Base-by-base conservation (phyloP, 2,797 vertebrate genomes). In the Alectoris magna region DNA sequence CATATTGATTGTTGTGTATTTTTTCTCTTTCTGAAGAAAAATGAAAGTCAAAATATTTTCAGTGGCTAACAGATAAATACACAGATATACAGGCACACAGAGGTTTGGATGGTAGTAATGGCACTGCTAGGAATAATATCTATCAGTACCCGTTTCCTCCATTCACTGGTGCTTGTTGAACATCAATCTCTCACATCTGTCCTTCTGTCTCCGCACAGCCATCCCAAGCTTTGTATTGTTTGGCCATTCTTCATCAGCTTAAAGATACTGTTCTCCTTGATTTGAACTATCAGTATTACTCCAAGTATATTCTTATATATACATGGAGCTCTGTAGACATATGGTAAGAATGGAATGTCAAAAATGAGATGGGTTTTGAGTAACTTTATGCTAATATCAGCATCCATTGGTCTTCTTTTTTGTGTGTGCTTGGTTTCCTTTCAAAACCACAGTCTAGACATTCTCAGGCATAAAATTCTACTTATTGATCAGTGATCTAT, bases 361-460 rank as follows among this genome's bases (percentile, higher is more conserved):
- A 75, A 95, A 86, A 81, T 69, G 2, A 90, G 23, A 55, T 63
- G 34, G 27, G 18, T 87, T 79, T 87, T 2, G 2, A 63, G 29
- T 78, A 63, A 70, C 41, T 71, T 72, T 78, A 67, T 43, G 29
- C 49, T 88, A 63, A 82, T 67, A 91, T 39, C 46, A 88, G n/a
- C 34, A 39, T 87, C 66, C 74, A 67, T 12, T 27, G 9, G 29
- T 88, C 27, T 23, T 76, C 22, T 43, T 51, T 51, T 81, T 31
- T 68, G 34, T 78, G 84, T 64, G 38, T 55, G n/a, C 29, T 78
- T 70, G 43, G 36, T 95, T 95, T 92, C 71, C 56, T 72, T 84
- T 82, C 56, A 73, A 95, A 95, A 95, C 90, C 90, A 72, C 92
- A 84, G 92, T 95, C 94, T 95, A 95, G 92, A 93, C 93, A n/a